Evolutionary conservation across 1,140 invertebrate species (phyloP), one percentile per base, ranked within the genome.

Genomic region (Bombus huntii): DNA sequence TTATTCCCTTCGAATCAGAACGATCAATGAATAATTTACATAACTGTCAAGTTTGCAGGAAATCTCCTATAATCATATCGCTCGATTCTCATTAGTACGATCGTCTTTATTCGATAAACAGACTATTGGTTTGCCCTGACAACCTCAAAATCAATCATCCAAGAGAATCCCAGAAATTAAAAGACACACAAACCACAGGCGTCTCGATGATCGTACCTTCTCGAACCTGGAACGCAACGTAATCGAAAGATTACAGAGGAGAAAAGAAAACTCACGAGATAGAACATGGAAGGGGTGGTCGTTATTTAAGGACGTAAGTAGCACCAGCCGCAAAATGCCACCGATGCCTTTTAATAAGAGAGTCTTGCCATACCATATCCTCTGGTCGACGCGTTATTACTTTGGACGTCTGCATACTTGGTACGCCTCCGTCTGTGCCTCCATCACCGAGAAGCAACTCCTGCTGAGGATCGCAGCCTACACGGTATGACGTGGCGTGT

Each of bases 351-450:
- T 88, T 91, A 89, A 89, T 91, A 91, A 87, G 74, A 75, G 66
- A 87, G 80, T 66, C 83, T 66, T 70, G 76, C 75, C 70, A 28
- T 62, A 13, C 44, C 59, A 81, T 80, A 85, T 81, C 80, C 68
- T 72, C 57, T 76, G 75, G 39, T 78, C 72, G 87, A 89, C 85
- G 68, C 85, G 87, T 91, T 91, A 91, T 91, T 90, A 86, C 87
- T 88, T 88, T 28, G 83, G 76, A 85, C 85, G 88, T 59, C 71
- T 57, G 77, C 70, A 89, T 89, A 81, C 81, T 87, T 88, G 62
- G 73, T 74, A 53, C 82, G 66, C 39, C 47, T 57, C 22, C 22
- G 65, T 34, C 53, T 39, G n/a, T 39, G n/a, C 28, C 74, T 2
- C 25, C 37, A 31, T 39, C 34, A 18, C 3, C 42, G 3, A 28